A percentile compares a stretch with the other conserved stretches of the same genome.
These are phyloP conservation scores for Cataglyphis livida DNA, from an alignment of 2,888 invertebrate genomes.

Conservation along the genomic window DNA sequence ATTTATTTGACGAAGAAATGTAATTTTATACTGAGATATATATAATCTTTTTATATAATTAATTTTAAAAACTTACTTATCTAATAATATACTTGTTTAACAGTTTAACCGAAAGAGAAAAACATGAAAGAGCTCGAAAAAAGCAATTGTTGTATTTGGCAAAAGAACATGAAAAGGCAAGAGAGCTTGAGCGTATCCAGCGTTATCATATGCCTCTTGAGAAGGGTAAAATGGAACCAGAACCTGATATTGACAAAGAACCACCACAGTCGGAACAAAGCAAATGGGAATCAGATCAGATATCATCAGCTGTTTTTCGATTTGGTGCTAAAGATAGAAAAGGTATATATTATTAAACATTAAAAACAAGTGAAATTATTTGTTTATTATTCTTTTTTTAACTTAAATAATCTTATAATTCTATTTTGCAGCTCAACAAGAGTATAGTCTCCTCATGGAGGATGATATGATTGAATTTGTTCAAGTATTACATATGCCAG, in stretches of 20 bases:
- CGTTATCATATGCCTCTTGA: slow-evolving; percentile 98
- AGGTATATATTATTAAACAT: slow-evolving; percentile 61
- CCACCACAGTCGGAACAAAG: slow-evolving; percentile 94
- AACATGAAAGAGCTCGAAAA: slow-evolving; percentile 94
- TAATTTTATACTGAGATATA: slow-evolving; percentile 86
- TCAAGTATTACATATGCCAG: slow-evolving; percentile 94
- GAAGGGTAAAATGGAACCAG: slow-evolving; percentile 94
- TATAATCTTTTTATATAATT: background rate
- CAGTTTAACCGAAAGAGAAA: slow-evolving; percentile 95
- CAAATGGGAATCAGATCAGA: slow-evolving; percentile 99
- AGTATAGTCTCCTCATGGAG: slow-evolving; percentile 97
- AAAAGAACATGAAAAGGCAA: slow-evolving; percentile 97
- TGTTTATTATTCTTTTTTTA: background rate
- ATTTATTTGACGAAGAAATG: slow-evolving; percentile 95
- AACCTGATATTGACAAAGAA: slow-evolving; percentile 89
- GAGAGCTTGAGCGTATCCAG: slow-evolving; percentile 96
- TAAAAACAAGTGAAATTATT: slow-evolving; percentile 1
- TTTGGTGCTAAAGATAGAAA: slow-evolving; percentile 96
- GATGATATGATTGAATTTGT: slow-evolving; percentile 99
- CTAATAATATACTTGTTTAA: slow-evolving; percentile 5
- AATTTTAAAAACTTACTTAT: background rate
- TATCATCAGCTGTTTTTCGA: slow-evolving; percentile 95
- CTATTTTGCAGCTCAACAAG: slow-evolving; percentile 87
- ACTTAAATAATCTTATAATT: slow-evolving; percentile 41
- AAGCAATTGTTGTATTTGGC: slow-evolving; percentile 96